Conservation (phyloP, 2,113 vertebrate species). For the Odontophorus gujanensis region DNA sequence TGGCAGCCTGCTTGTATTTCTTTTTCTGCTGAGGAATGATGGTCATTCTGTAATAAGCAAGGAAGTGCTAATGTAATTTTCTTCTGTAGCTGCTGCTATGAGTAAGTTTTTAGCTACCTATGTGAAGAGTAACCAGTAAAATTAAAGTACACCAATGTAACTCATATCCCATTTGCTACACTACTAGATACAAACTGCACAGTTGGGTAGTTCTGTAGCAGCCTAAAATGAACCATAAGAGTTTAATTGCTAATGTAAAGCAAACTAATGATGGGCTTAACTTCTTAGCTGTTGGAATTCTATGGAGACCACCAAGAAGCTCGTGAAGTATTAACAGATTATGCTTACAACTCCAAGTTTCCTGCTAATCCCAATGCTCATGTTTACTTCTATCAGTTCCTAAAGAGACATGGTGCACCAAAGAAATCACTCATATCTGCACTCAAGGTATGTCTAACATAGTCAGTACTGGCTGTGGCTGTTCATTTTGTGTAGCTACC, state of each 20-base stretch:
- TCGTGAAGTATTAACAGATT: conserved; percentile 81
- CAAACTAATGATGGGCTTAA: neutral
- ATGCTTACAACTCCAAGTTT: conserved; percentile 86
- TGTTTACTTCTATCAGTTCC: conserved; percentile 86
- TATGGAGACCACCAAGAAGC: conserved; percentile 82
- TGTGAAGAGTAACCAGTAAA: neutral
- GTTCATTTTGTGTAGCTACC: fast-evolving
- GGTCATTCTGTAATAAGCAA: neutral
- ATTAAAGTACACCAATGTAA: neutral
- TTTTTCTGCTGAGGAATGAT: neutral
- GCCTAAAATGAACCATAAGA: neutral
- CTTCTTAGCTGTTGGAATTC: conserved; percentile 88
- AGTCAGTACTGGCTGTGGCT: neutral
- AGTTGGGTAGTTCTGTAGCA: neutral
- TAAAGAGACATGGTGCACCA: conserved; percentile 81
- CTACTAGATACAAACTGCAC: neutral
- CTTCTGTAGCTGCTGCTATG: neutral
- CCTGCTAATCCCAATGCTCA: conserved; percentile 94
- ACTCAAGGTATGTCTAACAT: conserved; percentile 81
- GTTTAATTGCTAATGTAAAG: neutral
- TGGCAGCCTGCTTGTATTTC: neutral
- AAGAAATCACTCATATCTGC: conserved; percentile 75
- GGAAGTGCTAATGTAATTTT: neutral
- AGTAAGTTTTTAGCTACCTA: neutral
- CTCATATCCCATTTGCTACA: neutral